Evolutionary conservation across 2,888 invertebrate species (phyloP).

Genomic region (Thalpophila matura): DNA sequence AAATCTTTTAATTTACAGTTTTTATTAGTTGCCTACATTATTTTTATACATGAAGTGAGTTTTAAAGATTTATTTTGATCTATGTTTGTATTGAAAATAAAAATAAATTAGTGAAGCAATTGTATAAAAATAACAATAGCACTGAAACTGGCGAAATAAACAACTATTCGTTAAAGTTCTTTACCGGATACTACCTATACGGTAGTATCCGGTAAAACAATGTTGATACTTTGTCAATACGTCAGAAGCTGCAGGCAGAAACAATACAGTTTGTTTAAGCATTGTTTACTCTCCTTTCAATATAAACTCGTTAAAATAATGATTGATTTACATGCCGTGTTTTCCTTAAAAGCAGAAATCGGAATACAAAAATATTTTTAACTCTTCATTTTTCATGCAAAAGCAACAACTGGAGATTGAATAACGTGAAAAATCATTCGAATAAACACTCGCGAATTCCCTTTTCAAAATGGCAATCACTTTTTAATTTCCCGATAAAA

Average conservation of each 20-base stretch:
- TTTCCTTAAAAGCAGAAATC: slow-evolving; percentile 18
- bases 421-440: slow-evolving; percentile 27
- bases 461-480: slow-evolving; percentile 19
- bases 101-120: too few species aligned
- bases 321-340: slow-evolving; percentile 25
- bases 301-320: slow-evolving; percentile 32
- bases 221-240: slow-evolving; percentile 32
- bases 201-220: slow-evolving; percentile 22
- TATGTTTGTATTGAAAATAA: too few species aligned
- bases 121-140: too few species aligned
- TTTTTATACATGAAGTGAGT: too few species aligned
- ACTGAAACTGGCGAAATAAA: slow-evolving; percentile 5
- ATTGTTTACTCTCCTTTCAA: slow-evolving; percentile 36
- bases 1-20: too few species aligned
- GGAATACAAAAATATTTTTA: slow-evolving; percentile 17
- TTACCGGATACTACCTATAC: too few species aligned
- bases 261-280: slow-evolving; percentile 23
- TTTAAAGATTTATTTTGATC: too few species aligned
- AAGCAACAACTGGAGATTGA: slow-evolving; percentile 11
- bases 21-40: too few species aligned
- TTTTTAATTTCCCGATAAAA: slow-evolving; percentile 34
- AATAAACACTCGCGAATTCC: slow-evolving; percentile 30
- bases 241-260: slow-evolving; percentile 4
- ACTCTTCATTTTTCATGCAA: slow-evolving; percentile 19
- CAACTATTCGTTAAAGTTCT: slow-evolving; percentile 20